Evolutionary conservation across 1,140 invertebrate species (phyloP).

Genomic region (Lucilia cuprina): DNA sequence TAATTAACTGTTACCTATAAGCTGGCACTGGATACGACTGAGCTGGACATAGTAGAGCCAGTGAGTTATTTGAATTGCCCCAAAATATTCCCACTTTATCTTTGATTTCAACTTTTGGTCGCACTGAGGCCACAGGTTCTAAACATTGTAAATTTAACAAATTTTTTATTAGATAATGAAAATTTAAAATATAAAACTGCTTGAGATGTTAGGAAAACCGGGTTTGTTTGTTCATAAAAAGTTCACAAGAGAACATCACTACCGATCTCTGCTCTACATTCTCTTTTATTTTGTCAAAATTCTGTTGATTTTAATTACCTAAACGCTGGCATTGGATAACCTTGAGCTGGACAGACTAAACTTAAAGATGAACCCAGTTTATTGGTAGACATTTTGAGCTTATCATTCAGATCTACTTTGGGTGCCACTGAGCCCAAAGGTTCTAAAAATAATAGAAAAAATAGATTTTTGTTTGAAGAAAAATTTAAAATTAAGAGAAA

Average conservation of each 20-base stretch:
- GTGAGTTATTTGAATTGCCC: constrained; percentile 71
- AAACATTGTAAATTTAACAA: constrained; percentile 24
- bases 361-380: constrained; percentile 60
- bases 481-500: neutral
- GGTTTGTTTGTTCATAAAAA: no score
- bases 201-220: neutral
- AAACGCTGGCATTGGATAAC: constrained; percentile 71
- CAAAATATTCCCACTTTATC: constrained; percentile 35
- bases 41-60: constrained; percentile 68
- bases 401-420: constrained; percentile 68
- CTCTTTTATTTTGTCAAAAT: no score
- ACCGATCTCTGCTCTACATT: no score
- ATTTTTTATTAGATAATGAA: neutral
- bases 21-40: constrained; percentile 70
- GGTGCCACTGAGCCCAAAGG: constrained; percentile 75
- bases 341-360: constrained; percentile 75
- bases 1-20: no score
- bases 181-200: constrained; percentile 15
- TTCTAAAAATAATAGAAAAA: constrained; percentile 63
- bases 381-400: neutral
- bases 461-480: neutral
- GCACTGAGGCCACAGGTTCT: constrained; percentile 76
- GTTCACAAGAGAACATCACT: no score
- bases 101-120: constrained; percentile 65
- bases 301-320: constrained; percentile 61